Percentiles rank a stretch among this genome's conserved stretches.
Conservation (phyloP, 2,113 vertebrate genomes). For the Solea solea region DNA sequence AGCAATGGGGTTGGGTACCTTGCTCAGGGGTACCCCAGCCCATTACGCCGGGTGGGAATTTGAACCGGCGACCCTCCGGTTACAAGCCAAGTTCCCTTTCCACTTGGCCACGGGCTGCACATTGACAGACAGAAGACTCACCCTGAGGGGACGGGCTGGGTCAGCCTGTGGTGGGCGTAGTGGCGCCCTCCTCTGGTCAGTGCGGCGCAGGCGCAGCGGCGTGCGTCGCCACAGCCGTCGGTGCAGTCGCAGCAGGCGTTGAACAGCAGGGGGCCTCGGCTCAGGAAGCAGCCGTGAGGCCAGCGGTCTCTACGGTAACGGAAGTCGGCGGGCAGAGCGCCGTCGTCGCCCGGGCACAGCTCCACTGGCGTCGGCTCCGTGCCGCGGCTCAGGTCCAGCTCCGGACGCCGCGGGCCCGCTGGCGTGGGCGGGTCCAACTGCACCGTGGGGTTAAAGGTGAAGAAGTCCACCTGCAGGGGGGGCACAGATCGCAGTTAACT, state of each 20-base stretch:
- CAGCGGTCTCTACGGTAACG: conserved; percentile 89
- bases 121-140: conserved; percentile 9
- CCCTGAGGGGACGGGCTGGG: conserved; percentile 83
- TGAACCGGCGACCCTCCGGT: too few relatives aligned
- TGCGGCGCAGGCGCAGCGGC: conserved; percentile 86
- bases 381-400: conserved; percentile 89
- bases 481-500: neutral
- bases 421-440: conserved; percentile 73
- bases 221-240: conserved; percentile 85
- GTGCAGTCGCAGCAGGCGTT: conserved; percentile 87
- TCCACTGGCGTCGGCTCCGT: conserved; percentile 85
- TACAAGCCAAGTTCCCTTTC: too few relatives aligned
- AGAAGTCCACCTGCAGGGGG: conserved; percentile 82
- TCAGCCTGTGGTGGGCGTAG: conserved; percentile 87
- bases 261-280: conserved; percentile 78
- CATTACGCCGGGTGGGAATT: too few relatives aligned
- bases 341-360: conserved; percentile 82
- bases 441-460: conserved; percentile 89
- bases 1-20: too few relatives aligned
- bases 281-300: conserved; percentile 89
- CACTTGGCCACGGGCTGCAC: too few relatives aligned
- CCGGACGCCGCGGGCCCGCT: conserved; percentile 47
- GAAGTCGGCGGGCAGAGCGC: conserved; percentile 81
- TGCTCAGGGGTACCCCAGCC: too few relatives aligned
- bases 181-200: conserved; percentile 75